Conservation (phyloP, 2,113 vertebrate genomes). For the Pseudolaguvia tuberculata region DNA sequence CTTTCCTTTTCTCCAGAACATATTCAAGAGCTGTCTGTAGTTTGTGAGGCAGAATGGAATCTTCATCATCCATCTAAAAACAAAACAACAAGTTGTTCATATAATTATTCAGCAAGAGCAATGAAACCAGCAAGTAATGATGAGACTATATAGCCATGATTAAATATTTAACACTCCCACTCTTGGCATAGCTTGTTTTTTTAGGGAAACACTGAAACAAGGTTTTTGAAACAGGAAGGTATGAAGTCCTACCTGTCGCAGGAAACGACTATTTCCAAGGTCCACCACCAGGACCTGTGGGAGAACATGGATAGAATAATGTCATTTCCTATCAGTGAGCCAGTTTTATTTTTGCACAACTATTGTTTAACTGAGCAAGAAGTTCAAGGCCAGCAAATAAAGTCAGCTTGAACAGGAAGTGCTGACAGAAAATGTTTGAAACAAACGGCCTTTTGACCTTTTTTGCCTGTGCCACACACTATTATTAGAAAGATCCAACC, state of each 20-base stretch:
- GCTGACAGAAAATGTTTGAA: slow-evolving; percentile 35
- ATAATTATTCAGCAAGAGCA: neutral
- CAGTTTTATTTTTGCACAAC: slow-evolving; percentile 52
- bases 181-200: neutral
- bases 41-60: slow-evolving; percentile 91
- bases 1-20: slow-evolving; percentile 85
- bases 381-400: slow-evolving; percentile 29
- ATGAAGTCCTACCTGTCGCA: slow-evolving; percentile 77
- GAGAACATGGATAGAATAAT: slow-evolving; percentile 50
- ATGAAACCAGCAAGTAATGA: too few relatives aligned
- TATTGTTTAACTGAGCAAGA: slow-evolving; percentile 54
- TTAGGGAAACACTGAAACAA: neutral
- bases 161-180: neutral
- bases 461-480: slow-evolving; percentile 5
- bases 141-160: neutral
- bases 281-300: slow-evolving; percentile 89
- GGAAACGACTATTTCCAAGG: slow-evolving; percentile 88
- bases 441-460: slow-evolving; percentile 23
- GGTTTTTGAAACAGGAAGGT: neutral
- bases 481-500: slow-evolving; percentile 23
- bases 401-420: slow-evolving; percentile 30
- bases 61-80: slow-evolving; percentile 88
- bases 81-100: neutral
- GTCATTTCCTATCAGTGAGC: slow-evolving; percentile 54
- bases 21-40: slow-evolving; percentile 88